Conservation (phyloP, 1,140 invertebrate species). For the Aphidius gifuensis region DNA sequence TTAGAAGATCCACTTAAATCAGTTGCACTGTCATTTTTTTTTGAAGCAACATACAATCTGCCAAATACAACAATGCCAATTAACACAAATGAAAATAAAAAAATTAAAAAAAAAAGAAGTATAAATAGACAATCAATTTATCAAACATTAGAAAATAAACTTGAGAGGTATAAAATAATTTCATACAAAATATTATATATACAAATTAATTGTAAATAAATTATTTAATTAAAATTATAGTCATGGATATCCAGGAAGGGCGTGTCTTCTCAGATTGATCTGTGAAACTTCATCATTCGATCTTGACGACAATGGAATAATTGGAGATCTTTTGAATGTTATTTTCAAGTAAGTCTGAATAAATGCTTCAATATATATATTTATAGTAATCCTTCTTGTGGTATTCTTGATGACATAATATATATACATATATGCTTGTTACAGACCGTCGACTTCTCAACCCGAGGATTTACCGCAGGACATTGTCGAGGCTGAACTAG, state of each 20-base stretch:
- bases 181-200: too few species aligned
- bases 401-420: constrained; percentile 13
- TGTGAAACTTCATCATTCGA: constrained; percentile 48
- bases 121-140: constrained; percentile 46
- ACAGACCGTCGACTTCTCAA: constrained; percentile 48
- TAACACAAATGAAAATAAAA: constrained; percentile 30
- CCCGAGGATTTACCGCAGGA: constrained; percentile 44
- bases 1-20: constrained; percentile 67
- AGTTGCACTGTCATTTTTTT: constrained; percentile 71
- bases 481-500: constrained; percentile 46
- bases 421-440: constrained; percentile 9
- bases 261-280: constrained; percentile 50
- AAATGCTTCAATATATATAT: constrained; percentile 1
- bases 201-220: too few species aligned
- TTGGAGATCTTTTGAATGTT: constrained; percentile 51
- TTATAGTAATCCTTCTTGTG: not conserved
- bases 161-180: constrained; percentile 38
- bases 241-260: constrained; percentile 42
- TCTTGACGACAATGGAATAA: constrained; percentile 47
- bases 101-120: constrained; percentile 29
- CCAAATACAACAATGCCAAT: constrained; percentile 49
- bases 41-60: constrained; percentile 68
- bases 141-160: constrained; percentile 42
- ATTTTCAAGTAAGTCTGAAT: constrained; percentile 48
- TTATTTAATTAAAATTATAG: constrained; percentile 25